Percentiles rank a stretch among this genome's conserved stretches.
Evolutionary conservation across 2,888 invertebrate genomes (phyloP).

Genomic region (Brassicogethes aeneus): DNA sequence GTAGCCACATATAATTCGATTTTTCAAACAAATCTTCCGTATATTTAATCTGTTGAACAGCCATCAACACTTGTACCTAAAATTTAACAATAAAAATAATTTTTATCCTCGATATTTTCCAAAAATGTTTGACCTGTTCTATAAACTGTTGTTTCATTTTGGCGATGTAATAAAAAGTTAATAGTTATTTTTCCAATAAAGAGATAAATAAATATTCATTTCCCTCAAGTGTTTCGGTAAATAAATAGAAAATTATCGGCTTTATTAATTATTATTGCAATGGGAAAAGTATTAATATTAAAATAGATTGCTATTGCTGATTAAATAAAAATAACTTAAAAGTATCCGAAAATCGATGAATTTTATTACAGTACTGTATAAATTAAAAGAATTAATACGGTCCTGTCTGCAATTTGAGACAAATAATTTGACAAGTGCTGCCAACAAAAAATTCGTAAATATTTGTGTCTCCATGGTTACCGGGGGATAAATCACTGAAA

Average conservation of each 20-base stretch:
- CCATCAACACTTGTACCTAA: slow-evolving; percentile 33
- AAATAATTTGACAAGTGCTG: no score
- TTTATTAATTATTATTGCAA: background rate
- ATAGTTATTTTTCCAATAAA: background rate
- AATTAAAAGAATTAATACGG: no score
- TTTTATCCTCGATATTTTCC: background rate
- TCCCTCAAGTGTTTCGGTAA: background rate
- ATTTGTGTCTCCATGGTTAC: no score
- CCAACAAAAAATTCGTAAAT: no score
- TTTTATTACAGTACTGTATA: no score
- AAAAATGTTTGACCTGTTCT: slow-evolving; percentile 17
- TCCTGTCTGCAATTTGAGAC: no score
- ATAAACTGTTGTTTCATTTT: slow-evolving; percentile 22
- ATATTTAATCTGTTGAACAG: slow-evolving; percentile 29
- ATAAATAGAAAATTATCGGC: background rate
- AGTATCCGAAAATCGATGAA: no score
- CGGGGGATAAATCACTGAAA: no score
- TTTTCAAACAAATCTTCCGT: slow-evolving; percentile 23
- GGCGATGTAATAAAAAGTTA: background rate
- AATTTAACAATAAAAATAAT: slow-evolving; percentile 9
- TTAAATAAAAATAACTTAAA: no score
- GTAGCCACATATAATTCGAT: slow-evolving; percentile 32
- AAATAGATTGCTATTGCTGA: no score
- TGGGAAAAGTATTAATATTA: no score
- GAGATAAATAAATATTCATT: background rate